A percentile compares a stretch with the other conserved stretches of the same genome.
Conservation (phyloP, 1,140 invertebrate species). For the Trichogramma pretiosum region DNA sequence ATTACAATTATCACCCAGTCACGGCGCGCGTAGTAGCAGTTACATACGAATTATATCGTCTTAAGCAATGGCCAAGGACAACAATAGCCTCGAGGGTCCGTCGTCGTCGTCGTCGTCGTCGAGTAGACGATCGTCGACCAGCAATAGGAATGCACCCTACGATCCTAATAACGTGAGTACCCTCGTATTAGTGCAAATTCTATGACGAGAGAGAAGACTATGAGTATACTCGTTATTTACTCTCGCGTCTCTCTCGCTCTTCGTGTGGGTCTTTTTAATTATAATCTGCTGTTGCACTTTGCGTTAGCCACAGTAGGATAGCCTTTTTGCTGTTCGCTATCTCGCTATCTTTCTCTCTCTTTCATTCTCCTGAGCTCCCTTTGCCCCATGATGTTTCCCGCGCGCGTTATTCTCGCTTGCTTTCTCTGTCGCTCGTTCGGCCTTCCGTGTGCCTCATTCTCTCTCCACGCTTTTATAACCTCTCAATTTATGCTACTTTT, state of each 20-base stretch:
- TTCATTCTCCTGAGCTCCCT: background rate
- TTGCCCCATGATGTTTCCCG: background rate
- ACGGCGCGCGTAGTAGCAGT: too few species aligned
- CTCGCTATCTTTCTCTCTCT: background rate
- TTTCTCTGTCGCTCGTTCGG: background rate
- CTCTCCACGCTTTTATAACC: too few species aligned
- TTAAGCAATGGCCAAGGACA: slow-evolving; percentile 17
- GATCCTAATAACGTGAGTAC: slow-evolving; percentile 43
- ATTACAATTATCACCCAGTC: too few species aligned
- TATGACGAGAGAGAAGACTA: slow-evolving; percentile 1
- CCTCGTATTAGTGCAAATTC: slow-evolving; percentile 12
- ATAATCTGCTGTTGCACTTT: background rate
- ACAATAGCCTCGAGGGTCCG: slow-evolving; percentile 1
- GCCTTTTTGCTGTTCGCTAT: background rate
- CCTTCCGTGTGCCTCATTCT: too few species aligned
- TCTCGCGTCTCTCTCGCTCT: background rate
- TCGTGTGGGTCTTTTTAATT: background rate
- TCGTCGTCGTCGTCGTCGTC: slow-evolving; percentile 1
- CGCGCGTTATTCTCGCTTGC: background rate
- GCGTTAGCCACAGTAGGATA: background rate
- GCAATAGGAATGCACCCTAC: slow-evolving; percentile 34
- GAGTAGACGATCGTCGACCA: background rate
- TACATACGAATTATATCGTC: too few species aligned
- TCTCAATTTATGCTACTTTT: too few species aligned
- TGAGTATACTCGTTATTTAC: background rate